Conservation (phyloP, 1,140 invertebrate species). For the Riptortus pedestris region DNA sequence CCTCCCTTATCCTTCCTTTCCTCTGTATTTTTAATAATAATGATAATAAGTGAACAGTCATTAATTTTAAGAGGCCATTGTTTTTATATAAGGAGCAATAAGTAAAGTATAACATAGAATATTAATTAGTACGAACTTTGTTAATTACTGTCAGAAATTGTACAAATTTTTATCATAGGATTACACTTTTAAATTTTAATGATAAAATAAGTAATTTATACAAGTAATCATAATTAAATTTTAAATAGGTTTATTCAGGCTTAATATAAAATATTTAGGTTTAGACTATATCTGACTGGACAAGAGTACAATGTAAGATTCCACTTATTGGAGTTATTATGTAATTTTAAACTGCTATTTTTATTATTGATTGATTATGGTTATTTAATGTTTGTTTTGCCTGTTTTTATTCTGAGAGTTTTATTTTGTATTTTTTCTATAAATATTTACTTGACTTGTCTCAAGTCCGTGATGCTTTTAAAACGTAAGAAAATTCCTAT, state of each 20-base stretch:
- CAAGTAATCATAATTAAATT: constrained; percentile 30
- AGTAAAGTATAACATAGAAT: constrained; percentile 30
- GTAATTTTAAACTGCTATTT: constrained; percentile 31
- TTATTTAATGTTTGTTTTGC: constrained; percentile 30
- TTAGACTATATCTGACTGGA: constrained; percentile 32
- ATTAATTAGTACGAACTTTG: constrained; percentile 31
- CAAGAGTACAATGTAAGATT: constrained; percentile 33
- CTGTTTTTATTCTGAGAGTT: constrained; percentile 32
- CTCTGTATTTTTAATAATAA: constrained; percentile 30
- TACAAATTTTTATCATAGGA: constrained; percentile 32
- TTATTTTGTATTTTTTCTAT: constrained; percentile 32
- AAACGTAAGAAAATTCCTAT: constrained; percentile 42
- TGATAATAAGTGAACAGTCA: constrained; percentile 31
- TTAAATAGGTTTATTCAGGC: constrained; percentile 32
- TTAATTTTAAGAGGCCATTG: constrained; percentile 33
- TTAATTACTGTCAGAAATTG: constrained; percentile 31
- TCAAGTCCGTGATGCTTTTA: constrained; percentile 32
- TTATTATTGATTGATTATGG: constrained; percentile 30
- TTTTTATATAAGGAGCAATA: constrained; percentile 33
- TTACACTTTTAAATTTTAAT: constrained; percentile 31
- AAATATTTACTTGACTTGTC: constrained; percentile 29
- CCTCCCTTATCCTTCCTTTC: constrained; percentile 29
- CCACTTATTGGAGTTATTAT: constrained; percentile 31
- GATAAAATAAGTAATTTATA: constrained; percentile 30
- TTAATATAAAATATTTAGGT: constrained; percentile 32